phyloP scores from a whole-genome alignment of 1,140 invertebrate genomes.

The Calliopsis andreniformis region DNA sequence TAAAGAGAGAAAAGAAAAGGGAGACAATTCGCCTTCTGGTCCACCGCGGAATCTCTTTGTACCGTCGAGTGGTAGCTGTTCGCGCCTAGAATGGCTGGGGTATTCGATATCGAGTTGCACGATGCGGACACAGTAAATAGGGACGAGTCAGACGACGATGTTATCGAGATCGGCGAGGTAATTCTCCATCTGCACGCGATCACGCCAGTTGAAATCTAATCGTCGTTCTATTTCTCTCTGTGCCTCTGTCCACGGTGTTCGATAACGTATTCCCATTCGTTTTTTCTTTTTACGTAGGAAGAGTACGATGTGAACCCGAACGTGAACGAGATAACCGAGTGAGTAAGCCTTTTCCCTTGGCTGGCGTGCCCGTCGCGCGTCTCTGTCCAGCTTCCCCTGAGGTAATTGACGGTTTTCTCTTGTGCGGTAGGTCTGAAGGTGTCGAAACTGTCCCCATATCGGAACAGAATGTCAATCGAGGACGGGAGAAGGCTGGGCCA shows the following conservation, averaged over 20 bases:
- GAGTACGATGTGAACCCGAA: constrained; percentile 89
- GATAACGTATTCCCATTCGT: constrained; percentile 30
- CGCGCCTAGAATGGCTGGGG: constrained; percentile 85
- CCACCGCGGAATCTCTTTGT: neutral
- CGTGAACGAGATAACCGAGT: constrained; percentile 89
- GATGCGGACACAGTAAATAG: constrained; percentile 84
- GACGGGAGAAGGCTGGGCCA: constrained; percentile 90
- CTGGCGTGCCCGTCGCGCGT: neutral
- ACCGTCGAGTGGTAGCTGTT: constrained; percentile 2
- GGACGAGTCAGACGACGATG: constrained; percentile 90
- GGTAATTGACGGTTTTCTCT: constrained; percentile 18
- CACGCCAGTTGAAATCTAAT: neutral
- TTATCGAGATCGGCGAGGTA: constrained; percentile 92
- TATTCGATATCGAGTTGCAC: constrained; percentile 94
- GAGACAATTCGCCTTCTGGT: neutral
- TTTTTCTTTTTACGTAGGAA: constrained; percentile 82
- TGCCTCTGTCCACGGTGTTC: neutral
- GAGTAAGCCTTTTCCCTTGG: constrained; percentile 80
- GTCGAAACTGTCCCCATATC: constrained; percentile 92
- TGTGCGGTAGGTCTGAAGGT: constrained; percentile 85
- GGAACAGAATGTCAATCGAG: constrained; percentile 94
- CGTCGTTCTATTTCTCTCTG: constrained; percentile 22
- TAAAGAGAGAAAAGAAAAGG: constrained; percentile 6
- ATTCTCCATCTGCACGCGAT: constrained; percentile 28
- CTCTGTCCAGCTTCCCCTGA: neutral